Percentiles rank a stretch among this genome's conserved stretches.
Evolutionary conservation across 2,888 invertebrate species (phyloP).

Genomic region (Cantharis lateralis): DNA sequence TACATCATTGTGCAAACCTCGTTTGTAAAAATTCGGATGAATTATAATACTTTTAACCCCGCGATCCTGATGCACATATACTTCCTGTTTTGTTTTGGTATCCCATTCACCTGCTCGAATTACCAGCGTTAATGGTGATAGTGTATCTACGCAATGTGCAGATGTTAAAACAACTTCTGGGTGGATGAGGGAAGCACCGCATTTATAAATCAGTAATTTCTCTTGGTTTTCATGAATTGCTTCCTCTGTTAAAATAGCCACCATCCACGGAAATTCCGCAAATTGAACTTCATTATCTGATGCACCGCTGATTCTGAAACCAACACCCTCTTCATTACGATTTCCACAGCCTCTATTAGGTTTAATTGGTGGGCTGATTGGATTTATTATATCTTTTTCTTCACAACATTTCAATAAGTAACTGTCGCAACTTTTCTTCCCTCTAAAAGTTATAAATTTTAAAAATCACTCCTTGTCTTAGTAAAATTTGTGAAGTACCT

Average conservation of each 20-base stretch:
- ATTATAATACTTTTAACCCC: constrained; percentile 61
- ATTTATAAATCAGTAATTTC: constrained; percentile 68
- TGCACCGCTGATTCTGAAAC: constrained; percentile 67
- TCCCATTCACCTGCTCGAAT: constrained; percentile 84
- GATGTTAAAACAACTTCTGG: constrained; percentile 77
- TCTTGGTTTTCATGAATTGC: constrained; percentile 57
- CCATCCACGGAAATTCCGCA: constrained; percentile 86
- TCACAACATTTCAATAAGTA: constrained; percentile 65
- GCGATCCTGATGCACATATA: constrained; percentile 72
- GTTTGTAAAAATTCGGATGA: constrained; percentile 68
- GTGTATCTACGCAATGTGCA: constrained; percentile 71
- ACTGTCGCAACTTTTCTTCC: constrained; percentile 53
- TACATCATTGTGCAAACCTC: constrained; percentile 69
- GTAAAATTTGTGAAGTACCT: constrained; percentile 59
- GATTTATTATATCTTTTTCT: constrained; percentile 42
- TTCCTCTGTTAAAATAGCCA: constrained; percentile 68
- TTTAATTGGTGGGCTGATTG: constrained; percentile 41
- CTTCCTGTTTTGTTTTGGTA: constrained; percentile 72
- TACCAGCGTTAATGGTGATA: constrained; percentile 47
- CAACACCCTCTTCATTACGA: constrained; percentile 74
- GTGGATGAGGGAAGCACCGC: constrained; percentile 82
- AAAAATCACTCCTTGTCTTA: background rate
- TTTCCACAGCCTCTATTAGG: constrained; percentile 68
- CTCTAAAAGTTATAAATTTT: constrained; percentile 29
- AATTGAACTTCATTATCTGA: constrained; percentile 70